Evolutionary conservation across 2,888 invertebrate genomes (phyloP).

Genomic region (Diplolepis rosae): DNA sequence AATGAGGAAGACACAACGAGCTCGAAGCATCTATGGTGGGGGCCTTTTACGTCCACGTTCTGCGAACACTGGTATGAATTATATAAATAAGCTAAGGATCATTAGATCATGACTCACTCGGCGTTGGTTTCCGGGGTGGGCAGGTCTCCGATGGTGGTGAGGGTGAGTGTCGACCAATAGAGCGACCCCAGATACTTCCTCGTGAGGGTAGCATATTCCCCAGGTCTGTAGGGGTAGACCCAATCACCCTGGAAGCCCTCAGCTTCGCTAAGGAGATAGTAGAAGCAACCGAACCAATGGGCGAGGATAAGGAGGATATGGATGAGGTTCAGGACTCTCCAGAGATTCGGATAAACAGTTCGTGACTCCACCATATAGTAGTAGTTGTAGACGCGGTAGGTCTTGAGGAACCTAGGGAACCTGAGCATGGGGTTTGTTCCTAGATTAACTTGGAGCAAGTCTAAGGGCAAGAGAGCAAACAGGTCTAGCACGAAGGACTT

Average conservation of each 20-base stretch:
- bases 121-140: slow-evolving; percentile 97
- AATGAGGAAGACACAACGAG: no score
- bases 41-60: no score
- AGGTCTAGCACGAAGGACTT: slow-evolving; percentile 90
- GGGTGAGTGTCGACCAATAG: slow-evolving; percentile 96
- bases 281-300: slow-evolving; percentile 99
- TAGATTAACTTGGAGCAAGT: slow-evolving; percentile 88
- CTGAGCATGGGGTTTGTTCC: slow-evolving; percentile 91
- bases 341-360: slow-evolving; percentile 96
- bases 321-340: slow-evolving; percentile 95
- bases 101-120: slow-evolving; percentile 84
- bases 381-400: slow-evolving; percentile 92
- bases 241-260: slow-evolving; percentile 93
- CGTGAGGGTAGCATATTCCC: slow-evolving; percentile 91
- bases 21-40: no score
- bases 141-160: slow-evolving; percentile 96
- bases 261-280: slow-evolving; percentile 93
- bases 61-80: no score
- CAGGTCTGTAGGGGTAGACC: slow-evolving; percentile 91
- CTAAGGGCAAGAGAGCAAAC: slow-evolving; percentile 87
- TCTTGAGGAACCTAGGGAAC: slow-evolving; percentile 91
- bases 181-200: slow-evolving; percentile 95
- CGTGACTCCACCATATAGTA: slow-evolving; percentile 97
- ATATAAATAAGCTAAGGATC: not conserved
- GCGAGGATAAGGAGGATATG: slow-evolving; percentile 95